Evolutionary conservation across 2,888 invertebrate species (phyloP).

Genomic region (Arenicola marina): DNA sequence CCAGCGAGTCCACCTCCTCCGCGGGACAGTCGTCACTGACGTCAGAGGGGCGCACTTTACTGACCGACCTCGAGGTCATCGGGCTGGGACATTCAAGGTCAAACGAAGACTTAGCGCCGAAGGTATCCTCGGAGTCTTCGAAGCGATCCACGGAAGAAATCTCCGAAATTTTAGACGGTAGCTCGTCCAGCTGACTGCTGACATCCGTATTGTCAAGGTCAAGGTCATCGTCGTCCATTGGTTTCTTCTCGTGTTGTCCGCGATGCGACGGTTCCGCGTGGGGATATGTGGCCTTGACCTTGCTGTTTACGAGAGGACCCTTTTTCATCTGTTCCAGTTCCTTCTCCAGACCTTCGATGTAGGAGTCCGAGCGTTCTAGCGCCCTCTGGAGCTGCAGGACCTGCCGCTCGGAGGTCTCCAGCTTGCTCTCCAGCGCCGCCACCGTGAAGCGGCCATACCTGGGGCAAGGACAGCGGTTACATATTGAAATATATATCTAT

Average conservation of each 20-base stretch:
- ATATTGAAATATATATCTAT: too few relatives aligned
- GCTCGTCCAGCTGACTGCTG: neutral
- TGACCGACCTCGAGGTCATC: conserved; percentile 1
- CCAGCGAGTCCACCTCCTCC: neutral
- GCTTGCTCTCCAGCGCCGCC: conserved; percentile 50
- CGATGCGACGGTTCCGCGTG: too few relatives aligned
- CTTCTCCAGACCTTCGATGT: conserved; percentile 51
- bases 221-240: neutral
- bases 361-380: conserved; percentile 51
- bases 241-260: neutral
- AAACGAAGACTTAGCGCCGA: conserved; percentile 36
- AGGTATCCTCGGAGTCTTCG: neutral
- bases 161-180: neutral
- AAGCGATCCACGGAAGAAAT: neutral
- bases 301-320: neutral
- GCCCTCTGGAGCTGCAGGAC: conserved; percentile 50
- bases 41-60: neutral
- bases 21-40: neutral
- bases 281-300: too few relatives aligned
- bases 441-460: conserved; percentile 56
- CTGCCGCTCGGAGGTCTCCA: conserved; percentile 52
- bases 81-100: conserved; percentile 45
- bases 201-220: neutral
- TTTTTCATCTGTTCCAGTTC: conserved; percentile 30
- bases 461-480: conserved; percentile 26